Base-by-base conservation (phyloP, 1,140 invertebrate species). In the Drosophila bipectinata region DNA sequence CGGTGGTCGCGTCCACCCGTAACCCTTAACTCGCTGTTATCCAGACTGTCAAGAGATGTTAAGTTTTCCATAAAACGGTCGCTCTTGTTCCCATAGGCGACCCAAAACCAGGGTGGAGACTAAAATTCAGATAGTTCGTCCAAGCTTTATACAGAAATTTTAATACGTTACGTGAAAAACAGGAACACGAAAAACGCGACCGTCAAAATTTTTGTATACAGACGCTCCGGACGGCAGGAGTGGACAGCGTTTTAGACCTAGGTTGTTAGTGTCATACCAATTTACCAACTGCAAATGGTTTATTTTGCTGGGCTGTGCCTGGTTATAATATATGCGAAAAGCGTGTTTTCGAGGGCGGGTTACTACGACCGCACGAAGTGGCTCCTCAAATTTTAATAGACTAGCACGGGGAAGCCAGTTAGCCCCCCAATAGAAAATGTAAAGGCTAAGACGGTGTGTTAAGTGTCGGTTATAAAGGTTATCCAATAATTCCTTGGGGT, bases 81-180 rank as follows among this genome's bases (percentile, higher is more conserved):
- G 51, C 37, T 79, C 39, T 67, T 69, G 26, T 83, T 94, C 18
- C 92, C 92, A 79, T 94, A 94, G 32, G 90, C 93, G 0, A 95
- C 94, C 85, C 95, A 95, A 88, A 95, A 93, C 95, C 95, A 96
- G 2, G 95, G 95, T 0, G 95, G 95, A 54, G 95, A 95, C 95
- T 96, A 80, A 4, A 90, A 91, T 57, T n/a, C 18, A 7, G 7
- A 48, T 1, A 12, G 9, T 5, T 26, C 1, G 12, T 6, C 53
- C 32, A n/a, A 4, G 26, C 1, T 26, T 37, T 7, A 28, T 9
- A 14, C 49, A 10, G 4, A 8, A 5, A 34, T 6, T 7, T 1
- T 9, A 4, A 3, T 15, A 3, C 1, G 54, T 84, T 90, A 95
- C 95, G 84, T 96, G 94, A 63, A 95, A 92, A 28, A 95, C 95